These are phyloP conservation scores for Galendromus occidentalis DNA, from an alignment of 1,140 invertebrate species.

Conservation along the genomic window DNA sequence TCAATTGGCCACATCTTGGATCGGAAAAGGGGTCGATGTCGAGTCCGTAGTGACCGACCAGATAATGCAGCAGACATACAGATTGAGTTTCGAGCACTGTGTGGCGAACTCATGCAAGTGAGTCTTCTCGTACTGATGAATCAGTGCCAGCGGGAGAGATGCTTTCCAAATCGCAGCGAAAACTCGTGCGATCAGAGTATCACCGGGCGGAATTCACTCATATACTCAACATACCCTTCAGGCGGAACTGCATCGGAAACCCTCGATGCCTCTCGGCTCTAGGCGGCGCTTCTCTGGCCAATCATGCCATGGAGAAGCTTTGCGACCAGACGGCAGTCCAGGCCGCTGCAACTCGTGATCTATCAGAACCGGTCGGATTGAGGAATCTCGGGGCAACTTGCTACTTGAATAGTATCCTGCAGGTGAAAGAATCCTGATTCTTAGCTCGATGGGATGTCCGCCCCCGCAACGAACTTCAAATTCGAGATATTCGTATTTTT, in stretches of 20 bases:
- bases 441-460: too few relatives aligned
- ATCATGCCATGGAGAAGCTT: constrained; percentile 25
- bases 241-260: constrained; percentile 42
- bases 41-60: not conserved
- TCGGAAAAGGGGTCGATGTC: not conserved
- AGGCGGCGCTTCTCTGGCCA: constrained; percentile 36
- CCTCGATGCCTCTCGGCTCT: constrained; percentile 42
- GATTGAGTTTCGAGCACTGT: not conserved
- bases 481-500: constrained; percentile 12
- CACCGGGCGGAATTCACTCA: not conserved
- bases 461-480: too few relatives aligned
- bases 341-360: constrained; percentile 21
- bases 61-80: not conserved
- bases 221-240: too few relatives aligned
- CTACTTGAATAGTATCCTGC: constrained; percentile 49
- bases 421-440: constrained; percentile 24
- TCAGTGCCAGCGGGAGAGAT: not conserved
- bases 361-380: constrained; percentile 35
- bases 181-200: not conserved
- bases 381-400: constrained; percentile 51
- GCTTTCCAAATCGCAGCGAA: not conserved
- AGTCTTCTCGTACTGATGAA: not conserved
- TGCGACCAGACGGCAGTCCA: constrained; percentile 36
- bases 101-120: not conserved
- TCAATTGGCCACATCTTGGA: not conserved